phyloP scores from a whole-genome alignment of 2,888 invertebrate genomes.

The Magallana nippona region DNA sequence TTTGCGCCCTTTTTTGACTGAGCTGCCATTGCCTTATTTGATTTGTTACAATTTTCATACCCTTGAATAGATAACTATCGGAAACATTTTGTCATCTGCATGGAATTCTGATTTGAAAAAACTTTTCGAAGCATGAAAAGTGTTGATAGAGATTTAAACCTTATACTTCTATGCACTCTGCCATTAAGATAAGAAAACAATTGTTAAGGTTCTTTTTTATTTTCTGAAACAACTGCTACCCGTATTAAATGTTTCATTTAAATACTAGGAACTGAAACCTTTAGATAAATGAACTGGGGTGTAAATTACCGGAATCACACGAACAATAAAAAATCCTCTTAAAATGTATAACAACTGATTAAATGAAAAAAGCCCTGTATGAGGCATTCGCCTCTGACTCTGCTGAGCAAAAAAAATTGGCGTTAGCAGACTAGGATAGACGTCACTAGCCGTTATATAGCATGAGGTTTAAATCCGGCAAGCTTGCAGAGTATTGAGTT shows the following conservation, averaged over 20 bases:
- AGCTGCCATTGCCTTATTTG: background rate
- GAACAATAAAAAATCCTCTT: constrained; percentile 28
- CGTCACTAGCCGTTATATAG: constrained; percentile 28
- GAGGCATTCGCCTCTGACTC: constrained; percentile 15
- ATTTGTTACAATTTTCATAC: constrained; percentile 17
- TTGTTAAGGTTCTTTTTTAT: background rate
- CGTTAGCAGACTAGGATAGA: constrained; percentile 6
- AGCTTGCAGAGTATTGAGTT: background rate
- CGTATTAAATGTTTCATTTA: constrained; percentile 7
- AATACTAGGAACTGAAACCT: background rate
- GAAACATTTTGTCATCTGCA: background rate
- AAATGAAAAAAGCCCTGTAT: background rate
- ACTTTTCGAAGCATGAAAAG: constrained; percentile 7
- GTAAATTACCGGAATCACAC: background rate
- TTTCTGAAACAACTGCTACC: background rate
- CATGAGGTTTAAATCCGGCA: constrained; percentile 7
- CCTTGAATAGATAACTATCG: constrained; percentile 18
- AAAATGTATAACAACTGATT: constrained; percentile 26
- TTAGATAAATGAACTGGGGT: background rate
- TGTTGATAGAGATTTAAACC: constrained; percentile 7
- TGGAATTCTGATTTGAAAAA: background rate
- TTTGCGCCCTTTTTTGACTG: background rate
- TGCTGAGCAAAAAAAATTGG: constrained; percentile 7
- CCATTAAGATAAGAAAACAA: background rate
- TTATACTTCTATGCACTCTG: constrained; percentile 3